Evolutionary conservation across 2,797 vertebrate species (phyloP).

Genomic region (Syngnathus acus): DNA sequence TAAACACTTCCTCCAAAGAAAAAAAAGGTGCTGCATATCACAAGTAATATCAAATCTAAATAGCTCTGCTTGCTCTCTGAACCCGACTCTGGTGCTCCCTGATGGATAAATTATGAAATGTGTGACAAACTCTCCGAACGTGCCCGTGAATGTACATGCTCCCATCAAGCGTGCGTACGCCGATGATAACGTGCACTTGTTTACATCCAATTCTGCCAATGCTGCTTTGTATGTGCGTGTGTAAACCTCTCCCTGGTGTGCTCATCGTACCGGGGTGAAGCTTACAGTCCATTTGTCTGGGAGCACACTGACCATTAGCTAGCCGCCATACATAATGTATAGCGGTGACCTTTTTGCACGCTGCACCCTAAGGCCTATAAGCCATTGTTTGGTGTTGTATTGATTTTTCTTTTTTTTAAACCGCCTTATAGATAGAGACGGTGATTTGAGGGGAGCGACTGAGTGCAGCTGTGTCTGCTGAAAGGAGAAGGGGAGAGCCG

Average conservation of each 20-base stretch:
- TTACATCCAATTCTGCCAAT: conserved; percentile 28
- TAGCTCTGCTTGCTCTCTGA: not conserved
- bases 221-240: conserved; percentile 10
- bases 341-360: conserved; percentile 66
- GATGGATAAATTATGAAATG: conserved; percentile 9
- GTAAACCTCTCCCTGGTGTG: conserved; percentile 27
- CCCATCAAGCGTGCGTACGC: not conserved
- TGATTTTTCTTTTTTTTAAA: conserved; percentile 52
- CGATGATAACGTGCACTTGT: conserved; percentile 16
- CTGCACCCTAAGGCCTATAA: conserved; percentile 61
- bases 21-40: not conserved
- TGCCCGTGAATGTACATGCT: conserved; percentile 1
- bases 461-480: conserved; percentile 48
- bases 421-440: conserved; percentile 52
- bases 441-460: conserved; percentile 56
- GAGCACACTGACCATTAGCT: conserved; percentile 64
- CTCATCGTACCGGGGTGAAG: conserved; percentile 47
- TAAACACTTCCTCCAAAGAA: not conserved
- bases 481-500: conserved; percentile 45
- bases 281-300: conserved; percentile 64
- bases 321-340: conserved; percentile 69
- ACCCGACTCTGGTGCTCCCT: not conserved
- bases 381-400: conserved; percentile 70
- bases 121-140: not conserved
- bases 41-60: conserved; percentile 13